A percentile compares a stretch with the other conserved stretches of the same genome.
Conservation (phyloP, 2,113 vertebrate species). For the Acrocephalus kingi region DNA sequence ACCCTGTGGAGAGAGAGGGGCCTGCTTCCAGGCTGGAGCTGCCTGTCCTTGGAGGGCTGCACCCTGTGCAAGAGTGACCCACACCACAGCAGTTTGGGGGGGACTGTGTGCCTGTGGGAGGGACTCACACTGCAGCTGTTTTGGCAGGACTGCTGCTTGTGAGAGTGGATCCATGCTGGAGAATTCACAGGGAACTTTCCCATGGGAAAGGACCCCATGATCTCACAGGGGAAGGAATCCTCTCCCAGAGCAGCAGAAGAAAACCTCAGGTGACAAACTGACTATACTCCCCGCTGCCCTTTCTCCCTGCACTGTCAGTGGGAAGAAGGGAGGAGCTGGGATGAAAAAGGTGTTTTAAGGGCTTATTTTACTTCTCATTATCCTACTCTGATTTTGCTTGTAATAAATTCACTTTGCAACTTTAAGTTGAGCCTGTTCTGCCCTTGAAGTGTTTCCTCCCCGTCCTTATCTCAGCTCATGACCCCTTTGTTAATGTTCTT, state of each 20-base stretch:
- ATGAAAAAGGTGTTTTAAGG: background rate
- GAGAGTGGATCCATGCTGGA: background rate
- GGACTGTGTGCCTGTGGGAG: background rate
- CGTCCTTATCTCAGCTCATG: background rate
- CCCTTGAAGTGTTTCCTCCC: background rate
- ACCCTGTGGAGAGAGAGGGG: background rate
- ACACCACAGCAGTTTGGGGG: background rate
- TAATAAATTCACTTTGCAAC: background rate
- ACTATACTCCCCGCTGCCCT: too few species aligned
- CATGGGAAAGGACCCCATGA: background rate
- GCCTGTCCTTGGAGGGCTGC: background rate
- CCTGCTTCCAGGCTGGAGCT: background rate
- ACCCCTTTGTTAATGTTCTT: background rate
- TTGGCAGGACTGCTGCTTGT: background rate
- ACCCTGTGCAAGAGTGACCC: background rate
- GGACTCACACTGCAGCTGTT: background rate
- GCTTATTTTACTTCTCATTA: background rate
- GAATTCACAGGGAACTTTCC: background rate
- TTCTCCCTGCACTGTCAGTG: accelerated
- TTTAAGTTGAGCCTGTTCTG: background rate
- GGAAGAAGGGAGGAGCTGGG: background rate
- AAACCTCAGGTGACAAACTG: background rate
- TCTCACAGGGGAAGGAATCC: background rate
- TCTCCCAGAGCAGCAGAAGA: too few species aligned
- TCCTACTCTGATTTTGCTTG: background rate